Percentiles rank a stretch among this genome's conserved stretches.
Evolutionary conservation across 1,140 invertebrate species (phyloP).

Genomic region (Eciton burchellii): DNA sequence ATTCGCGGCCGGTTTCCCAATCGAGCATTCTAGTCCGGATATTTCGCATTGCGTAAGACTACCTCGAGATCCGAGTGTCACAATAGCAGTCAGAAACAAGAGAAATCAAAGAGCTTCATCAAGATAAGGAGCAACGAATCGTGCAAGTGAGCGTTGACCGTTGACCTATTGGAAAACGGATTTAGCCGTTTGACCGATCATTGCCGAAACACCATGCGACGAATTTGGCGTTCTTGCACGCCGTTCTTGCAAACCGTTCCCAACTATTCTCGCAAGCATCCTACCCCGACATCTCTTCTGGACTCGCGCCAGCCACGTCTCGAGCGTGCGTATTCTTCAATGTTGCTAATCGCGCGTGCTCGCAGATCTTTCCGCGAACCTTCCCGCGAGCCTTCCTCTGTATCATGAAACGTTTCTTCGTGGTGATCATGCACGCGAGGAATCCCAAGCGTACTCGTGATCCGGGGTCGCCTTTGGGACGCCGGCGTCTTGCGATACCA

Average conservation of each 20-base stretch:
- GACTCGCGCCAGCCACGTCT: slow-evolving; percentile 7
- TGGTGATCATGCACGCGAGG: background rate
- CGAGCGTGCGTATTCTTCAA: background rate
- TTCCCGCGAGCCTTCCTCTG: no score
- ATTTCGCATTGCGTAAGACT: slow-evolving; percentile 48
- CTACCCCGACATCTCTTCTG: background rate
- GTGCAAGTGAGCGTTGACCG: slow-evolving; percentile 21
- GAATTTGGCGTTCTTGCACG: background rate
- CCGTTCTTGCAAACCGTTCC: background rate
- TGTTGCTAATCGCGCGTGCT: slow-evolving; percentile 14
- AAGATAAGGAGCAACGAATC: slow-evolving; percentile 40
- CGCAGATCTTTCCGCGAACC: background rate
- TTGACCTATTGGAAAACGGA: slow-evolving; percentile 24
- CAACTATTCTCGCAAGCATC: background rate
- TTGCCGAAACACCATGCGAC: background rate
- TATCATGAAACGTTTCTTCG: background rate
- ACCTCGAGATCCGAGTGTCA: slow-evolving; percentile 6
- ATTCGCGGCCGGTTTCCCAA: slow-evolving; percentile 47
- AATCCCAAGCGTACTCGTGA: no score
- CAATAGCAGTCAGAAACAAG: slow-evolving; percentile 21
- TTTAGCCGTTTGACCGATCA: background rate
- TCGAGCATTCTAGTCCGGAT: slow-evolving; percentile 41
- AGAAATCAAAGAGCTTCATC: slow-evolving; percentile 7
- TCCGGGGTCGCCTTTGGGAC: slow-evolving; percentile 22
- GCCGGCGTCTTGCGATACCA: background rate